Conservation (phyloP, 1,140 invertebrate species). For the Atta colombica region DNA sequence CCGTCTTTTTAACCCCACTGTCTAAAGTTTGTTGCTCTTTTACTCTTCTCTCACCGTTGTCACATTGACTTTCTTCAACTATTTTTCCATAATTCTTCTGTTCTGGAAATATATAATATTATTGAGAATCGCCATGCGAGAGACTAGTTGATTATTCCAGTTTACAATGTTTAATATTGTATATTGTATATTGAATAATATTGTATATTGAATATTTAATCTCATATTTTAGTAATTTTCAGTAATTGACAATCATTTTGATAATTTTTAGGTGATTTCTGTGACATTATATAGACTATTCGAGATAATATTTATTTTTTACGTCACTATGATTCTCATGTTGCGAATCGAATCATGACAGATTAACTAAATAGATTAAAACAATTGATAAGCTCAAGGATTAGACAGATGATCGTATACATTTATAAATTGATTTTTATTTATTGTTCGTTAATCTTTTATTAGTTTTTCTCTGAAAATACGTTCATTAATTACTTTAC, state of each 20-base stretch:
- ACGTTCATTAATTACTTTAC: not conserved
- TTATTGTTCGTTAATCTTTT: not conserved
- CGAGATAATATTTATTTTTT: not conserved
- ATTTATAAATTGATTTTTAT: not conserved
- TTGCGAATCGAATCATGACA: not conserved
- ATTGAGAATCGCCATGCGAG: not conserved
- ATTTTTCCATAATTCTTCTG: not conserved
- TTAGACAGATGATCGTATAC: not conserved
- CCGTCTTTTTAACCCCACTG: conserved; percentile 34
- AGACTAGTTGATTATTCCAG: not conserved
- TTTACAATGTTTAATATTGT: not conserved
- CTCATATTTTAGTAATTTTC: not conserved
- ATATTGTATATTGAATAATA: not conserved
- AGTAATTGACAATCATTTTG: not conserved
- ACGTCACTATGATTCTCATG: not conserved
- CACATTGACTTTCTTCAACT: not conserved
- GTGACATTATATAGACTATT: not conserved
- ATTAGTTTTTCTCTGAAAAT: not conserved
- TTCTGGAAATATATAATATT: not conserved
- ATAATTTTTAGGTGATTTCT: not conserved
- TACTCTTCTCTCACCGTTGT: not conserved
- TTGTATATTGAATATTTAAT: not conserved
- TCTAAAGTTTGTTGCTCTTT: not conserved
- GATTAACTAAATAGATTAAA: not conserved
- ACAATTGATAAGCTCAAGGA: not conserved